phyloP scores from a whole-genome alignment of 35 echinoderm and acorn worm species.

The Diadema setosum region DNA sequence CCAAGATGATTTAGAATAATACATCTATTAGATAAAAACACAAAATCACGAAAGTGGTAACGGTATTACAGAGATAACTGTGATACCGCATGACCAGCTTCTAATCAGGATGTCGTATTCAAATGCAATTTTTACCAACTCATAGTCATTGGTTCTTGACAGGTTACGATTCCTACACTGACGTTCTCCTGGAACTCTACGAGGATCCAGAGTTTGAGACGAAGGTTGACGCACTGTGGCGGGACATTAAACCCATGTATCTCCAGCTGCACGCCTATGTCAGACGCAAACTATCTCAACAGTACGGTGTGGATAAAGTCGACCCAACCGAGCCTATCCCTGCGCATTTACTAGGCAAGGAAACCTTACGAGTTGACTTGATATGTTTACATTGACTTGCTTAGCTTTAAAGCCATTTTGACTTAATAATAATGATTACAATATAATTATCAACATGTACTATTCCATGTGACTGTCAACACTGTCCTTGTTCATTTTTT shows the following conservation, averaged over 20 bases:
- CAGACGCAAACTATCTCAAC: conserved; percentile 52
- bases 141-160: background rate
- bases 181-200: conserved; percentile 47
- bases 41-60: too few species aligned
- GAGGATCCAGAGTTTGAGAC: conserved; percentile 61
- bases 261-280: conserved; percentile 89
- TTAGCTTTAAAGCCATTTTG: background rate
- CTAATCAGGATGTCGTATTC: too few species aligned
- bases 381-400: too few species aligned
- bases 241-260: conserved; percentile 88
- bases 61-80: too few species aligned
- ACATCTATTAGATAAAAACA: too few species aligned
- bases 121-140: too few species aligned
- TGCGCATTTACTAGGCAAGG: conserved; percentile 86
- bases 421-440: background rate
- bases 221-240: conserved; percentile 47
- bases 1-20: too few species aligned
- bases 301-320: conserved; percentile 55
- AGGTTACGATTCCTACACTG: background rate
- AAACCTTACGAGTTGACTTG: background rate
- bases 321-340: conserved; percentile 40
- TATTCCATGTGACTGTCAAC: too few species aligned
- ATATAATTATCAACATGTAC: background rate
- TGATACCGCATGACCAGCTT: too few species aligned
- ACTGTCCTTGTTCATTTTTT: too few species aligned